Evolutionary conservation across 2,888 invertebrate genomes (phyloP).

Genomic region (Pyrrhosoma nymphula): DNA sequence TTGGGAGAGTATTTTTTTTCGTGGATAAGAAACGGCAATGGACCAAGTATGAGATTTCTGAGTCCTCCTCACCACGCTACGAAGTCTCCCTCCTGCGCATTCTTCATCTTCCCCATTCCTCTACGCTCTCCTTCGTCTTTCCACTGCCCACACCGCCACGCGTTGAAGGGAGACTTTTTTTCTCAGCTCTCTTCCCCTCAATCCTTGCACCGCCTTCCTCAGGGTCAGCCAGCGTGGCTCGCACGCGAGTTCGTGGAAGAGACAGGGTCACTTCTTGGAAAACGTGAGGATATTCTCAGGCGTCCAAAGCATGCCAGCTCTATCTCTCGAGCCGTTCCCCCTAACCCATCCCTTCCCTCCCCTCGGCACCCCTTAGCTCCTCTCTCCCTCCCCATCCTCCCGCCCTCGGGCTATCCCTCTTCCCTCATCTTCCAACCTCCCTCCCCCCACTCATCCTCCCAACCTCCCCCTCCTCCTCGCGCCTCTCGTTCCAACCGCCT

Average conservation of each 20-base stretch:
- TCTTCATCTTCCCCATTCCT: not conserved
- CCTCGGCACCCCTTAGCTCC: not conserved
- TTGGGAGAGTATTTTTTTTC: not conserved
- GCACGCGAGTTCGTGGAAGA: slow-evolving; percentile 34
- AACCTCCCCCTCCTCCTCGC: not conserved
- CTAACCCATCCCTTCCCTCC: not conserved
- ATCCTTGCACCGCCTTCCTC: not conserved
- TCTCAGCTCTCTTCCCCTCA: too few species aligned
- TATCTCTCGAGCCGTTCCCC: not conserved
- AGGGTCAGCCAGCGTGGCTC: slow-evolving; percentile 14
- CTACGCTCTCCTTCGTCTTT: not conserved
- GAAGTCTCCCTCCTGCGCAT: not conserved
- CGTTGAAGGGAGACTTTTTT: too few species aligned
- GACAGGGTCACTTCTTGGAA: slow-evolving; percentile 51
- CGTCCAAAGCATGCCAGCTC: not conserved
- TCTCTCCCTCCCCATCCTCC: not conserved
- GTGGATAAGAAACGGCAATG: not conserved
- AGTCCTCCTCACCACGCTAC: not conserved
- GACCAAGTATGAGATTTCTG: not conserved
- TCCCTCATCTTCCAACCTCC: not conserved
- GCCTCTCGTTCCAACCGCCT: slow-evolving; percentile 52
- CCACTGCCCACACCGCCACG: too few species aligned
- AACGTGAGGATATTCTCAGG: slow-evolving; percentile 60
- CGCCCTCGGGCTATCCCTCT: not conserved
- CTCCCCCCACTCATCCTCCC: not conserved